Conservation (phyloP, 2,888 invertebrate species). For the Eulithis testata region DNA sequence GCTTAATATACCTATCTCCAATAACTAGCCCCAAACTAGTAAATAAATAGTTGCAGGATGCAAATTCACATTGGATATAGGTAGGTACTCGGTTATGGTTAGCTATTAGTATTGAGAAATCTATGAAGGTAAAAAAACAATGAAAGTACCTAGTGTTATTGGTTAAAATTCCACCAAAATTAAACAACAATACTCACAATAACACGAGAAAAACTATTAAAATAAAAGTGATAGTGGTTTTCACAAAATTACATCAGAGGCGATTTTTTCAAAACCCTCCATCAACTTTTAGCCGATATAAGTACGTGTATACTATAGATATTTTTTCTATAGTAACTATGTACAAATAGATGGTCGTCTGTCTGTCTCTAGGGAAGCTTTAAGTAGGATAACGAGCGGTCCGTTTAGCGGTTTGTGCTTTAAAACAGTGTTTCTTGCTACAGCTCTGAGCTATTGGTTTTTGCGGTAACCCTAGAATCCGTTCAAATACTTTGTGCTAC, state of each 20-base stretch:
- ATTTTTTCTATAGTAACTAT: no score
- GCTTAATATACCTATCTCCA: constrained; percentile 1
- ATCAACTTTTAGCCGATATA: no score
- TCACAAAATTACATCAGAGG: no score
- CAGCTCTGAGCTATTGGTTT: constrained; percentile 29
- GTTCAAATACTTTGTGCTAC: constrained; percentile 39
- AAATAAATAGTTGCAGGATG: constrained; percentile 27
- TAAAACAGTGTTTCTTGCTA: constrained; percentile 27
- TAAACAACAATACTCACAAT: no score
- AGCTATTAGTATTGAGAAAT: not conserved
- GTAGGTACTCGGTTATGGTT: not conserved
- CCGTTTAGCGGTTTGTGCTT: constrained; percentile 40
- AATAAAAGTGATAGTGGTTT: no score
- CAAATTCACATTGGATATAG: not conserved
- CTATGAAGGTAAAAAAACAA: not conserved
- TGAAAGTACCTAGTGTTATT: no score
- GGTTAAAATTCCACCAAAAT: no score
- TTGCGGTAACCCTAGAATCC: constrained; percentile 39
- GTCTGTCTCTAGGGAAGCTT: not conserved
- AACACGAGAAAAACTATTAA: no score
- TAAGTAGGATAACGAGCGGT: constrained; percentile 23
- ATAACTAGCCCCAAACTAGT: constrained; percentile 25
- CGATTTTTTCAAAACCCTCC: no score
- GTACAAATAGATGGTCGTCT: not conserved
- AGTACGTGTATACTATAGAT: no score